These are phyloP conservation scores for Channallabes apus DNA, from an alignment of 2,797 vertebrate species.

Conservation along the genomic window DNA sequence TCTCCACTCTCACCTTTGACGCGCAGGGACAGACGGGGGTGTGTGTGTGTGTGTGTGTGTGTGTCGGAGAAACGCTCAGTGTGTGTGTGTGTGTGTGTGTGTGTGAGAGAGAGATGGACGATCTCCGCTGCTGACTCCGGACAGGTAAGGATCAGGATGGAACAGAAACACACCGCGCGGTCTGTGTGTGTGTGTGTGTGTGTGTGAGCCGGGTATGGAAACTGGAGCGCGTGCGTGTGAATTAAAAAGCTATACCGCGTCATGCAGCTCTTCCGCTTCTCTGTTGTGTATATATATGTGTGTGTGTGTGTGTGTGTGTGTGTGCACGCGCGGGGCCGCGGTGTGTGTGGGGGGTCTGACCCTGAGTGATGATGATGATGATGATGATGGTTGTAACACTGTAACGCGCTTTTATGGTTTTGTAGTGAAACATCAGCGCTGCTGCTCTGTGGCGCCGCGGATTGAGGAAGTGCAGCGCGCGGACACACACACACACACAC, in stretches of 20 bases:
- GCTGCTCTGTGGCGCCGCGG: conserved; percentile 63
- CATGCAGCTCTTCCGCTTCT: conserved; percentile 11
- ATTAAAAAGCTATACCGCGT: conserved; percentile 33
- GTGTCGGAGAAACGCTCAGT: conserved; percentile 46
- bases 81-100: conserved; percentile 22
- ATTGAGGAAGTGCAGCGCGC: conserved; percentile 75
- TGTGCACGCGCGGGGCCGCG: no score
- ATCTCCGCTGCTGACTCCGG: conserved; percentile 55
- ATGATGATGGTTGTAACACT: not conserved
- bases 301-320: not conserved
- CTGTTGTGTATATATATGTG: not conserved
- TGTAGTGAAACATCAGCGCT: not conserved
- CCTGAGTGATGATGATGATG: not conserved
- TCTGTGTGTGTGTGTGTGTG: conserved; percentile 6
- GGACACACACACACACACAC: conserved; percentile 61
- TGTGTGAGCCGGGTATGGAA: conserved; percentile 19
- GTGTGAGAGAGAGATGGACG: conserved; percentile 46
- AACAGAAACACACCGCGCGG: not conserved
- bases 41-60: conserved; percentile 40
- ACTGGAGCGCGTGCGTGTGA: conserved; percentile 40
- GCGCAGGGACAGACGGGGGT: conserved; percentile 60
- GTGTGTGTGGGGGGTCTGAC: no score
- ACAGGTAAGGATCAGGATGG: conserved; percentile 52
- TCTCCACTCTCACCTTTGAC: conserved; percentile 64
- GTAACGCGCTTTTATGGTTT: not conserved